These are phyloP conservation scores for Myathropa florea DNA, from an alignment of 2,888 invertebrate genomes.

Conservation along the genomic window DNA sequence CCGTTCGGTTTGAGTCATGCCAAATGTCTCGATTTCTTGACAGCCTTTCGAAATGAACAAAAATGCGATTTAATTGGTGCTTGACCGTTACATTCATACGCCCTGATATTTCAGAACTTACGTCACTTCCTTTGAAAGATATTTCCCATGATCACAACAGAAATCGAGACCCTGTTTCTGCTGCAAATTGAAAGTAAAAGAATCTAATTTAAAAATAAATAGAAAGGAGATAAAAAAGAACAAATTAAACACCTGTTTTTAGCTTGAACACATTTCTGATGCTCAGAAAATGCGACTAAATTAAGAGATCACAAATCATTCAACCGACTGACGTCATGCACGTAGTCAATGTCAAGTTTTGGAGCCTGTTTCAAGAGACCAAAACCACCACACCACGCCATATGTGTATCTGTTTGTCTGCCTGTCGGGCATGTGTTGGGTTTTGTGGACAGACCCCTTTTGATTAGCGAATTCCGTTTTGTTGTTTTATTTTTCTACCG, in stretches of 20 bases:
- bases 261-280: background rate
- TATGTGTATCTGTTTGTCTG: background rate
- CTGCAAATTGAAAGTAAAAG: background rate
- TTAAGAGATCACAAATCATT: background rate
- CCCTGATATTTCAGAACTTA: no score
- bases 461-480: background rate
- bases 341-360: constrained; percentile 27
- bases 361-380: background rate
- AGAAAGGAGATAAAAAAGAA: background rate
- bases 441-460: constrained; percentile 8
- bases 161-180: no score
- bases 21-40: background rate
- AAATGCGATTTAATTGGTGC: no score
- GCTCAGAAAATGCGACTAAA: background rate
- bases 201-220: background rate
- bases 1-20: background rate
- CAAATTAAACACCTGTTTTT: constrained; percentile 26
- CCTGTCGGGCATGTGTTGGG: background rate
- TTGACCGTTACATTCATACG: no score
- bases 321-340: constrained; percentile 34
- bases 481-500: background rate
- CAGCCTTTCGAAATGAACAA: background rate
- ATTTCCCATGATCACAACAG: no score
- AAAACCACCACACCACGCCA: background rate
- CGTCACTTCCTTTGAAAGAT: no score